A percentile compares a stretch with the other conserved stretches of the same genome.
Evolutionary conservation across 2,113 vertebrate species (phyloP).

Genomic region (Numenius arquata): DNA sequence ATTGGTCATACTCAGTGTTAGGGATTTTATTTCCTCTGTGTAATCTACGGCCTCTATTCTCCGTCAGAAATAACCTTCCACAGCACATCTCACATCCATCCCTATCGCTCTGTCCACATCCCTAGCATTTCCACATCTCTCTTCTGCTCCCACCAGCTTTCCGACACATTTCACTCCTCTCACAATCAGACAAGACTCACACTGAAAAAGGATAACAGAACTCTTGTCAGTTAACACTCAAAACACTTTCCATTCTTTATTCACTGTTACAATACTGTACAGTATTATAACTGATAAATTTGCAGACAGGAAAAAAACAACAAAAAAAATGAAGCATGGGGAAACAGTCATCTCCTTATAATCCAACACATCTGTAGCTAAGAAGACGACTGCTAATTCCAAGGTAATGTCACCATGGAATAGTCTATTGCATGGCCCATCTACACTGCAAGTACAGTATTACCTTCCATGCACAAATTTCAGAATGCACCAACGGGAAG

Average conservation of each 20-base stretch:
- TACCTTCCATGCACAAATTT: background rate
- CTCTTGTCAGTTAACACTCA: background rate
- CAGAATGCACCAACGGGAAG: background rate
- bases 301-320: background rate
- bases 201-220: background rate
- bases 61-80: background rate
- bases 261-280: background rate
- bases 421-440: background rate
- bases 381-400: background rate
- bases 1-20: background rate
- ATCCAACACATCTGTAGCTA: background rate
- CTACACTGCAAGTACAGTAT: background rate
- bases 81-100: background rate
- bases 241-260: background rate
- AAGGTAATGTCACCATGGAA: background rate
- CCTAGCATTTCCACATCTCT: background rate
- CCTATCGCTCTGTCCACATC: background rate
- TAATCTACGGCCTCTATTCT: background rate
- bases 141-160: background rate
- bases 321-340: background rate
- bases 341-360: background rate
- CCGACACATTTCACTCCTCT: background rate
- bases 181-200: background rate
- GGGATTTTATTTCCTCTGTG: background rate
- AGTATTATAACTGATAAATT: background rate